Evolutionary conservation across 2,113 vertebrate species (phyloP), one percentile per base, ranked within the genome.

Genomic region (Prunella fulvescens): DNA sequence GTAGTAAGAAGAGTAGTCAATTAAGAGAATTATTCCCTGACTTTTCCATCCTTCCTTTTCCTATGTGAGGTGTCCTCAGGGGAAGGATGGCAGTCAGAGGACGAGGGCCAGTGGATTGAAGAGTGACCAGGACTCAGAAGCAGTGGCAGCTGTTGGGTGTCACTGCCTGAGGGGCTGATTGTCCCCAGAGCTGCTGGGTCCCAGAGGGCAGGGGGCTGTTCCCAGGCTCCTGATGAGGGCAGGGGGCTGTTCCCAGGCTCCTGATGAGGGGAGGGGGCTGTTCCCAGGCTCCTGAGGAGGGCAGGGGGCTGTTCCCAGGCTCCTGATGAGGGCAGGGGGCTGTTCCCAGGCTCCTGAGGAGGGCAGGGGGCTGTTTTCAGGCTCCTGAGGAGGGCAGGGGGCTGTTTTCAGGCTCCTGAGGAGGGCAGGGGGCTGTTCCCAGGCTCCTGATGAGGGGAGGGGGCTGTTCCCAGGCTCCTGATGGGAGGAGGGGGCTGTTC

Each of bases 11-110:
- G 61, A 96, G 91, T 57, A 80, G 79, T 88, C 95, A 92, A 82
- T 92, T 92, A 94, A 83, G 57, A 87, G 90, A 96, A 92, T 97
- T 95, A 95, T 89, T 81, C 86, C 83, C 60, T 90, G 90, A 70
- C 47, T 94, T 84, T 71, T 70, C 70, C 84, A 78, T 95, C 82
- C 48, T 92, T 50, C 33, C 15, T 56, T 82, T 70, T 51, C 23
- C n/a, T 26, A 0, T 65, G 42, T 51, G 58, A 70, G 78, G 4
- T 62, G 33, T 28, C 33, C 58, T 85, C 37, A 37, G 84, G 44
- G 70, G 39, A n/a, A 79, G 81, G 69, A 28, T 29, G 57, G 6
- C 66, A 48, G 61, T 9, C 20, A 60, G 69, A 40, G n/a, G 13
- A 29, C 3, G 17, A 40, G 35, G 77, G 37, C 33, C 42, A 37